Evolutionary conservation across 2,888 invertebrate species (phyloP).

Genomic region (Epirrita christyi): DNA sequence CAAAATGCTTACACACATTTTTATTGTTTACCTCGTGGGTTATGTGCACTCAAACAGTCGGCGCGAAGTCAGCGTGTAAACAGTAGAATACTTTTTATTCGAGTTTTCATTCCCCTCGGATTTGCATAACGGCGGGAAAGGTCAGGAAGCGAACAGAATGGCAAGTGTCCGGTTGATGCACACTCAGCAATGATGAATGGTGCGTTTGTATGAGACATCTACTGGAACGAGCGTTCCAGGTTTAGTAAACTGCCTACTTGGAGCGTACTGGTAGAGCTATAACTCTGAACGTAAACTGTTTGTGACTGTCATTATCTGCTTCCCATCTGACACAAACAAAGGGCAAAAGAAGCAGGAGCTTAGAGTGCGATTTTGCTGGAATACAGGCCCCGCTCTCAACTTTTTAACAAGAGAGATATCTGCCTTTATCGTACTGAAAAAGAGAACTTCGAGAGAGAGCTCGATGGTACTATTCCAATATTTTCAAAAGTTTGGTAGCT

Average conservation of each 20-base stretch:
- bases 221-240: conserved; percentile 16
- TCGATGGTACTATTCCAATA: no score
- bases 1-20: conserved; percentile 11
- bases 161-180: conserved; percentile 81
- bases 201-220: conserved; percentile 42
- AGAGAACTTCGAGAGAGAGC: no score
- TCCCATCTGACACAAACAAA: no score
- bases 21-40: conserved; percentile 26
- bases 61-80: conserved; percentile 79
- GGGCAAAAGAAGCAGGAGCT: no score
- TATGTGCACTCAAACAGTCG: conserved; percentile 49
- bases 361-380: no score
- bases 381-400: no score
- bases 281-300: no score
- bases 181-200: conserved; percentile 70
- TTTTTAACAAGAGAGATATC: no score
- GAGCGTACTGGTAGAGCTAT: neutral
- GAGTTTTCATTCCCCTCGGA: conserved; percentile 77
- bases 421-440: no score
- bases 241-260: neutral
- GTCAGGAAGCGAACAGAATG: conserved; percentile 83
- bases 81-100: conserved; percentile 82
- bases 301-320: no score
- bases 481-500: no score
- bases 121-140: conserved; percentile 84